A percentile compares a stretch with the other conserved stretches of the same genome.
Conservation (phyloP, 1,140 invertebrate genomes). For the Hypsibius dujardini region DNA sequence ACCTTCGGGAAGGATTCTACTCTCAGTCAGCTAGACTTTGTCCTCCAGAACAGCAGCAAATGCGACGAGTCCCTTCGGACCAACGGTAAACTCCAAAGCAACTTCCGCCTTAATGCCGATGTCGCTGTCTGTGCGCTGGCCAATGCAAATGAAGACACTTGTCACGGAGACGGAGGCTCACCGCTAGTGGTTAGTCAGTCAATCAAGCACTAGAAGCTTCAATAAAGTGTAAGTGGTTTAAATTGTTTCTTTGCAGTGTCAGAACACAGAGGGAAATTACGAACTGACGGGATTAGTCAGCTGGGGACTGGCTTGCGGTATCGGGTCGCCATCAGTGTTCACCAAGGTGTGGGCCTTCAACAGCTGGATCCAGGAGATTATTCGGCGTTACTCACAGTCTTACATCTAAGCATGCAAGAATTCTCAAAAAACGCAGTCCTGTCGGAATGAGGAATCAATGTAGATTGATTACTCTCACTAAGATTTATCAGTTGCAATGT, state of each 20-base stretch:
- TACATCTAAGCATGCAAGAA: neutral
- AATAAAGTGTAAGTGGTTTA: neutral
- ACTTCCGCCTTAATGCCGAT: constrained; percentile 1
- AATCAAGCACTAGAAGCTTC: too few relatives aligned
- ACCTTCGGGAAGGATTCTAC: neutral
- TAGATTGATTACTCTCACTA: too few relatives aligned
- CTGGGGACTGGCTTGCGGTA: constrained; percentile 77
- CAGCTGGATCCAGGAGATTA: constrained; percentile 52
- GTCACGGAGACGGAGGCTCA: constrained; percentile 8
- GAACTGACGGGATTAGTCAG: constrained; percentile 74
- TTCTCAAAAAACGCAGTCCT: too few relatives aligned
- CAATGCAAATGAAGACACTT: constrained; percentile 13
- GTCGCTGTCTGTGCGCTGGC: neutral
- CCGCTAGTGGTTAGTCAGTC: neutral
- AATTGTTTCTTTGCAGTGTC: constrained; percentile 10
- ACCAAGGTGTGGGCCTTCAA: constrained; percentile 84
- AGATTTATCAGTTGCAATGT: too few relatives aligned
- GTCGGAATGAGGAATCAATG: too few relatives aligned
- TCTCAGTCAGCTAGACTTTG: neutral
- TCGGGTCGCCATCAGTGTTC: constrained; percentile 76
- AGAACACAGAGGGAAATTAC: constrained; percentile 54
- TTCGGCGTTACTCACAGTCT: neutral
- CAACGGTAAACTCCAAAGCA: constrained; percentile 8
- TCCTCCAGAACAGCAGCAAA: neutral
- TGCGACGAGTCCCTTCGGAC: neutral